A percentile compares a stretch with the other conserved stretches of the same genome.
Evolutionary conservation across 2,113 vertebrate genomes (phyloP).

Genomic region (Antennarius striatus): DNA sequence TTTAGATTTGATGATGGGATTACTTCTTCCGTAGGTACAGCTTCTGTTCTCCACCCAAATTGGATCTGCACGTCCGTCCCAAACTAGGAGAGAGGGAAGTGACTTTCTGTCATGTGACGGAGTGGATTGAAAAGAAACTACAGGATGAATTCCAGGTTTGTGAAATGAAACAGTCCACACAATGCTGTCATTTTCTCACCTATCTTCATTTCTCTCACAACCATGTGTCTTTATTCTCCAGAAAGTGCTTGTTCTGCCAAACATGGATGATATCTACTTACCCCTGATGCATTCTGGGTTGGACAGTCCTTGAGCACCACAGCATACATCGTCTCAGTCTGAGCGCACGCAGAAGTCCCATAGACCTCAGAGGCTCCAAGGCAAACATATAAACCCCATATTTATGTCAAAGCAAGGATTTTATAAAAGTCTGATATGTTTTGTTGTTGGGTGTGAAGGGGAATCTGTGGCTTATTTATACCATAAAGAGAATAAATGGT

Average conservation of each 20-base stretch:
- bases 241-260: conserved; percentile 92
- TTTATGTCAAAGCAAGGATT: too few relatives aligned
- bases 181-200: neutral
- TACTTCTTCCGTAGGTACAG: conserved; percentile 82
- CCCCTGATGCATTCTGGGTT: conserved; percentile 84
- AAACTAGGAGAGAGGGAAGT: conserved; percentile 89
- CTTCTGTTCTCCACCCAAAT: conserved; percentile 84
- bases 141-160: conserved; percentile 89
- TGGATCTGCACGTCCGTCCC: conserved; percentile 85
- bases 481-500: too few relatives aligned
- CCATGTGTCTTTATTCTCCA: conserved; percentile 49
- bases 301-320: conserved; percentile 50
- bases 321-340: conserved; percentile 17
- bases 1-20: neutral
- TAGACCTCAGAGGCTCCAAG: too few relatives aligned
- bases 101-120: conserved; percentile 86
- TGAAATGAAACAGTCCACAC: too few relatives aligned
- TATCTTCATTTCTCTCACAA: neutral
- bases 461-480: too few relatives aligned
- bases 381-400: too few relatives aligned
- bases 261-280: conserved; percentile 90
- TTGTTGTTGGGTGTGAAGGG: too few relatives aligned
- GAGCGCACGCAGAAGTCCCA: conserved; percentile 28
- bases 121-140: conserved; percentile 90
- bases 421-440: too few relatives aligned